Base-by-base conservation (phyloP, 2,113 vertebrate genomes). In the Phalacrocorax carbo region DNA sequence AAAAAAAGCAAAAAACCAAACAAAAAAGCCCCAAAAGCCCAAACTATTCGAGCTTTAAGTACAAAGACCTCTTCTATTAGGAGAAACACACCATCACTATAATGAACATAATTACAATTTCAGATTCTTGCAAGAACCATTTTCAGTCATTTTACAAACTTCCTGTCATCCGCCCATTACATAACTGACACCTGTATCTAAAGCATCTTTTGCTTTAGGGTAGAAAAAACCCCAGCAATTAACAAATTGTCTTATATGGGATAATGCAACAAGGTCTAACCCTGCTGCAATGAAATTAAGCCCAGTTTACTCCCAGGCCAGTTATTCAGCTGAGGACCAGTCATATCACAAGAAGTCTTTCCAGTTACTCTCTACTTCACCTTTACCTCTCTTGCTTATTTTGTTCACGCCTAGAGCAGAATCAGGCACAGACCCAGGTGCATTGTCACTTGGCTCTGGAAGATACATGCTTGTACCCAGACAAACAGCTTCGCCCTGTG, bases 171-270 rank as follows among this genome's bases (percentile, higher is more conserved):
- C 36, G 29, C n/a, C 51, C 57, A 4, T n/a, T 80, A 44, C 18
- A 7, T 49, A 93, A 66, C 0, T 58, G 40, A 27, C 64, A 86
- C 7, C 34, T 48, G n/a, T 9, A 25, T 36, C 42, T 38, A 84
- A 54, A 77, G 15, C 19, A 90, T 7, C 32, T 64, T 90, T 49
- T 32, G 80, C 22, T 77, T 75, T 3, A 66, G 29, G 5, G 4
- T 10, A 4, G 51, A 55, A 8, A 51, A 15, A 44, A 68, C 1
- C 3, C 1, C 51, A 64, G 48, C 2, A 3, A 83, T 5, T 49
- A 69, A 72, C 18, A 51, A 55, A 82, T 8, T 86, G 20, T 32
- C 49, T 38, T 44, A 36, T 51, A 70, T 1, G 3, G 11, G 13
- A 66, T 27, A 48, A 83, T 9, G 16, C 30, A 83, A 29, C 7